Evolutionary conservation across 2,113 vertebrate species (phyloP), one percentile per base, ranked within the genome.

Genomic region (Acanthisitta chloris): DNA sequence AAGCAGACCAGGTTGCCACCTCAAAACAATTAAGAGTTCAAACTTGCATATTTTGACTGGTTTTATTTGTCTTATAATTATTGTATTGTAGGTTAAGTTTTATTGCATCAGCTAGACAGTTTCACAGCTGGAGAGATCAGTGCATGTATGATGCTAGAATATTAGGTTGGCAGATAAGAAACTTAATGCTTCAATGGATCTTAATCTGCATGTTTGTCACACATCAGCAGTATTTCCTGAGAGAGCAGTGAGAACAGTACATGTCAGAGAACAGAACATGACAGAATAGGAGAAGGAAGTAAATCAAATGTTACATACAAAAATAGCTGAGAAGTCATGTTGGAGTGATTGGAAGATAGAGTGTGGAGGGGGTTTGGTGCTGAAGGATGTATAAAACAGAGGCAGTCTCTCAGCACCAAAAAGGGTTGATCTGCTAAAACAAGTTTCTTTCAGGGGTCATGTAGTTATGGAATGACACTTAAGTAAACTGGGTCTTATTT

Each of bases 271-370:
- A 92, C 57, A 45, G 62, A 34, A 62, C 34, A 23, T 1, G 14
- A 55, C 9, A 36, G 64, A 64, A 59, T 72, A 86, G 29, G 14
- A 95, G 94, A 84, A 86, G 83, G 94, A 96, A 94, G 57, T 5
- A 43, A 67, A 82, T 77, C 12, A 86, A 64, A 40, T 43, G 25
- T 23, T 74, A 38, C 33, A 17, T 43, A 45, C 64, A 38, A 62
- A 97, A 92, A 88, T 58, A 96, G 85, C 79, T 90, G 72, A 95
- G 48, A 76, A 90, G 34, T 84, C 81, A 10, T 23, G 21, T 61
- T 54, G 86, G 36, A 79, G n/a, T 40, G 80, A 77, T 49, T 58
- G 58, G 71, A 58, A 94, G 71, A 78, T 34, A 93, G 51, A 58
- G 10, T 8, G 36, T 29, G 46, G 28, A n/a, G n/a, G 7, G 4